Conservation (phyloP, 2,888 invertebrate genomes). For the Ptilodon capucinus region DNA sequence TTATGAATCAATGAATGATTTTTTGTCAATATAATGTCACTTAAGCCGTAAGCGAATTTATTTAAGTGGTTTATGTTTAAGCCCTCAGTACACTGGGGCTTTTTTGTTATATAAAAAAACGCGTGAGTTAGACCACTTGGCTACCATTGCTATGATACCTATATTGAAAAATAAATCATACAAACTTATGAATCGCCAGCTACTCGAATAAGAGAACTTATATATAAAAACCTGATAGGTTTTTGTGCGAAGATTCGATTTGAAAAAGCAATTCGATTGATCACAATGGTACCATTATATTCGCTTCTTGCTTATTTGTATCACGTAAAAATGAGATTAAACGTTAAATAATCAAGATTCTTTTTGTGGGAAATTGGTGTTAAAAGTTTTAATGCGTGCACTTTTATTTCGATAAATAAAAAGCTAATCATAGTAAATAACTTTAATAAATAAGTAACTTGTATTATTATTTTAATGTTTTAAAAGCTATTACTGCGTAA, state of each 20-base stretch:
- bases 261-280: background rate
- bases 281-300: background rate
- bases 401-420: background rate
- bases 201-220: background rate
- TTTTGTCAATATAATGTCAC: too few species aligned
- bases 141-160: too few species aligned
- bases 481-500: too few species aligned
- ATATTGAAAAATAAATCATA: background rate
- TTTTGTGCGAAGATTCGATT: slow-evolving; percentile 1
- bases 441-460: too few species aligned
- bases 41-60: too few species aligned
- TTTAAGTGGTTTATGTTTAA: too few species aligned
- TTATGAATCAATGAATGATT: too few species aligned
- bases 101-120: too few species aligned
- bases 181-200: background rate
- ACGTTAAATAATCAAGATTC: background rate
- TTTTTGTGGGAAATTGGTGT: background rate
- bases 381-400: background rate
- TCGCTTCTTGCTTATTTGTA: background rate
- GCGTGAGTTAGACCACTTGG: too few species aligned
- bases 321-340: background rate
- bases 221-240: background rate
- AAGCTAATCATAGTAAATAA: too few species aligned
- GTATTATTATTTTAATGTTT: too few species aligned
- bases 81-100: too few species aligned